A percentile compares a stretch with the other conserved stretches of the same genome.
Evolutionary conservation across 1,140 invertebrate genomes (phyloP).

Genomic region (Drosophila kanapiae): DNA sequence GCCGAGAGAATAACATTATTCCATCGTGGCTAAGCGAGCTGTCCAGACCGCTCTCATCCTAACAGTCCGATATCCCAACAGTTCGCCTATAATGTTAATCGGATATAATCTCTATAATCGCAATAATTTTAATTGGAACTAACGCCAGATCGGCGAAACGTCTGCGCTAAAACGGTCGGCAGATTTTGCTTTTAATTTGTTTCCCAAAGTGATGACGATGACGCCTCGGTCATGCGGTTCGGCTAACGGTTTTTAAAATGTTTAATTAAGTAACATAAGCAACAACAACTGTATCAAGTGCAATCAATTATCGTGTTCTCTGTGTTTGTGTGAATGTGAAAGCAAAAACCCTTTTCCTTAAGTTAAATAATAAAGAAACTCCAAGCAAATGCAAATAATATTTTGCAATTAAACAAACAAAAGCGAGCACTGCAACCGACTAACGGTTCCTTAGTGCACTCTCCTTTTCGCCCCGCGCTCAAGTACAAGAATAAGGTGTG

Average conservation of each 20-base stretch:
- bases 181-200: neutral
- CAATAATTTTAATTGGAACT: neutral
- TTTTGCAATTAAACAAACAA: constrained; percentile 47
- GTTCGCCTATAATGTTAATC: constrained; percentile 4
- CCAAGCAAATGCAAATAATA: constrained; percentile 31
- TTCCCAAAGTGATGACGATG: neutral
- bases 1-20: neutral
- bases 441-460: constrained; percentile 58
- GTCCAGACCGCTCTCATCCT: neutral
- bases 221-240: constrained; percentile 24
- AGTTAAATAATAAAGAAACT: constrained; percentile 15
- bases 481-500: constrained; percentile 16
- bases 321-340: constrained; percentile 15
- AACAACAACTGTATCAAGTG: constrained; percentile 21
- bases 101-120: constrained; percentile 2
- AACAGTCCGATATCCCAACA: neutral
- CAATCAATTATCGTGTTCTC: constrained; percentile 22
- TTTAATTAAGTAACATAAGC: constrained; percentile 14
- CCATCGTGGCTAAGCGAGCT: neutral
- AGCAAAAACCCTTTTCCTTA: constrained; percentile 7
- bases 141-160: neutral
- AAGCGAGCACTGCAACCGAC: constrained; percentile 7
- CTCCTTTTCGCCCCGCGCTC: constrained; percentile 23
- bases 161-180: neutral
- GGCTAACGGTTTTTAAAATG: constrained; percentile 39